Evolutionary conservation across 2,888 invertebrate genomes (phyloP), one percentile per base, ranked within the genome.

Genomic region (Heliothis peltigera): DNA sequence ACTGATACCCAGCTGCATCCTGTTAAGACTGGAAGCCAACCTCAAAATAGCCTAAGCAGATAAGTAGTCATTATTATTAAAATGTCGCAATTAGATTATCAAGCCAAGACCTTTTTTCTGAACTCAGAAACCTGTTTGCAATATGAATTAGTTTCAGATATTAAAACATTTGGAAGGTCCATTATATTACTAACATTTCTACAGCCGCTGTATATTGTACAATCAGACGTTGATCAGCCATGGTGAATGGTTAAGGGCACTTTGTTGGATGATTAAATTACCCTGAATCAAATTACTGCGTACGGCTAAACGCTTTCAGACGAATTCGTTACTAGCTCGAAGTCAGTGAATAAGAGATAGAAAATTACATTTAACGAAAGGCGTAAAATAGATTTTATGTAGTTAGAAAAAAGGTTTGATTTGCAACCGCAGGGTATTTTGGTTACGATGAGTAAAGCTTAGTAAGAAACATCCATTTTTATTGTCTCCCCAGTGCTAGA

Each of bases 251-350:
- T 47, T 22, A 21, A 22, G 22, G 47, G 47, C 47, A 47, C 15
- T 47, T 42, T 6, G 47, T 47, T 47, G 15, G 21, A 15, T 22
- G 47, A 47, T 47, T 47, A 47, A 47, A 47, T 22, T 47, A 47
- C 47, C n/a, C 1, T 7, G 22, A 47, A 47, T 47, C 21, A 47
- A 47, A 22, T 47, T 22, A 47, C 22, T n/a, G 5, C 2, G 47
- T 15, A 47, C 47, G n/a, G 42, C 7, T 42, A 42, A 42, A 42
- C 17, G 15, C 19, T 35, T 35, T 35, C 18, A 19, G 35, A 51
- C 35, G 19, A 42, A 17, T 15, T 17, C 42, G 17, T 17, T n/a
- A 42, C 42, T 42, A 42, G 6, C 42, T 42, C 42, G 42, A 7
- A n/a, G 17, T 17, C 35, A 35, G 35, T 42, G 17, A 42, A 17